These are phyloP conservation scores for Gavialis gangeticus DNA, from an alignment of 2,113 vertebrate genomes.

Conservation along the genomic window DNA sequence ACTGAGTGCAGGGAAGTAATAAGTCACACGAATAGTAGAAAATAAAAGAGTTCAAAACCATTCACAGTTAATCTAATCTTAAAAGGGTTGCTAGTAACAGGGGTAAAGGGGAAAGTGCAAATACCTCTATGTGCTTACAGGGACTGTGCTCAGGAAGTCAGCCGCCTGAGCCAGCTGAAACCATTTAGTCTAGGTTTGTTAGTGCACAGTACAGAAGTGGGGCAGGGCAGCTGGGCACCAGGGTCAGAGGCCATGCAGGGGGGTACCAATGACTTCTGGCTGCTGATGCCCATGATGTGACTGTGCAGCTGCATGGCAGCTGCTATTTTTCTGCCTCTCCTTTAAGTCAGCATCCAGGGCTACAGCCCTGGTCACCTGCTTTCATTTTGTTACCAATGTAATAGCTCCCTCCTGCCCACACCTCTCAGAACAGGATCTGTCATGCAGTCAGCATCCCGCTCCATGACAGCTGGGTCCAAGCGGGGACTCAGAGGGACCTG, in stretches of 20 bases:
- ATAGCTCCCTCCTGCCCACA: not conserved
- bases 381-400: no score
- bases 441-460: not conserved
- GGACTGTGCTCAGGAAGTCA: not conserved
- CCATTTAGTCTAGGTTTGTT: not conserved
- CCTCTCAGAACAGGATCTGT: not conserved
- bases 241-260: no score
- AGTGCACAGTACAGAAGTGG: no score
- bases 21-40: not conserved
- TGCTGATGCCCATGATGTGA: no score
- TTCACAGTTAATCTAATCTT: not conserved
- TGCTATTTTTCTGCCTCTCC: no score
- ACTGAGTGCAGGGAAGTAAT: not conserved
- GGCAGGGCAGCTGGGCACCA: no score
- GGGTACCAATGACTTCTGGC: no score
- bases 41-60: not conserved
- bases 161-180: not conserved
- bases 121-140: not conserved
- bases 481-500: not conserved
- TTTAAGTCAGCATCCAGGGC: no score
- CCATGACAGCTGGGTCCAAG: not conserved
- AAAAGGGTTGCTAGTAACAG: not conserved
- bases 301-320: no score
- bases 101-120: not conserved
- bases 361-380: no score